Percentiles rank a stretch among this genome's conserved stretches.
These are phyloP conservation scores for Electrona antarctica DNA, from an alignment of 2,113 vertebrate species.

Conservation along the genomic window DNA sequence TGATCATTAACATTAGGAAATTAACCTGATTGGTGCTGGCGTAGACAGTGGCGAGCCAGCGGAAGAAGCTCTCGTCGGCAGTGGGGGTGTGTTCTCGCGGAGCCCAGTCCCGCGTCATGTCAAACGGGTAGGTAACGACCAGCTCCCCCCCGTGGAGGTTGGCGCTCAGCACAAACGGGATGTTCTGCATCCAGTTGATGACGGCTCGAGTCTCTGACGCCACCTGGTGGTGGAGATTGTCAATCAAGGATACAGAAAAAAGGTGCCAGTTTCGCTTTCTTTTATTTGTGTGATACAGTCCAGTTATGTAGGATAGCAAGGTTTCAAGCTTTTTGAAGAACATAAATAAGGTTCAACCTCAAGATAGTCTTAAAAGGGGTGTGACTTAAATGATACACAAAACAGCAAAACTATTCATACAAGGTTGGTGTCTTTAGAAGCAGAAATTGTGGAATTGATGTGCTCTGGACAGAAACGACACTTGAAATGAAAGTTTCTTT, in stretches of 20 bases:
- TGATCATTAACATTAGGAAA: not conserved
- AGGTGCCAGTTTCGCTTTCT: too few relatives aligned
- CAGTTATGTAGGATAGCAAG: too few relatives aligned
- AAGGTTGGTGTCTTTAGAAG: too few relatives aligned
- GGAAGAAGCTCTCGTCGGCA: constrained; percentile 89
- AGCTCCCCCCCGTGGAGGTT: constrained; percentile 93
- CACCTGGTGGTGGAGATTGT: constrained; percentile 73
- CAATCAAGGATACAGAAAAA: not conserved
- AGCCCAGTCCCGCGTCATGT: constrained; percentile 78
- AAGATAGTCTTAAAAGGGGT: too few relatives aligned
- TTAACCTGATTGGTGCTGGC: constrained; percentile 85
- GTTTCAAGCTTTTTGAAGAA: too few relatives aligned
- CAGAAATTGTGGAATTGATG: too few relatives aligned
- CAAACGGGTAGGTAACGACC: constrained; percentile 86
- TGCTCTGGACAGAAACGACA: too few relatives aligned
- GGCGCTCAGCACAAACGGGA: constrained; percentile 90
- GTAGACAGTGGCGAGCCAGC: constrained; percentile 90
- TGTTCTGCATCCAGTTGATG: constrained; percentile 91
- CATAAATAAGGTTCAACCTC: too few relatives aligned
- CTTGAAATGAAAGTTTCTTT: too few relatives aligned
- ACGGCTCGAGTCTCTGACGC: constrained; percentile 88
- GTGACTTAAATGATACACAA: too few relatives aligned
- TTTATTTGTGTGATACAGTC: too few relatives aligned
- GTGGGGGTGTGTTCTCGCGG: constrained; percentile 80
- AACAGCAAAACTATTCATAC: too few relatives aligned